phyloP scores from a whole-genome alignment of 2,797 vertebrate species.

The Orestias chungarensis region DNA sequence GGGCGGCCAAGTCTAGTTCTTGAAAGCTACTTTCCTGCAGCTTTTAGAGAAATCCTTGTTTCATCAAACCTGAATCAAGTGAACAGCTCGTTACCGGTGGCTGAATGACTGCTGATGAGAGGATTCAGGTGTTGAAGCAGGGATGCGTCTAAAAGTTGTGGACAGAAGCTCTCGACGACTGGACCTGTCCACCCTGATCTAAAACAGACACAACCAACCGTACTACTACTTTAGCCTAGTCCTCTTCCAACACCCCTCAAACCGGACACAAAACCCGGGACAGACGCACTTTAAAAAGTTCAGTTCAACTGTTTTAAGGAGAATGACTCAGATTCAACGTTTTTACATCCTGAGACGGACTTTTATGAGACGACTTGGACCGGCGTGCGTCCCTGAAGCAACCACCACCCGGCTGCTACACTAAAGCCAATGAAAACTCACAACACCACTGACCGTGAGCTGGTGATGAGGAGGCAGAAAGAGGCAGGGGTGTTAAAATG shows the following conservation, averaged over 20 bases:
- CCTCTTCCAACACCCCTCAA: constrained; percentile 10
- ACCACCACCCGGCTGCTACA: constrained; percentile 40
- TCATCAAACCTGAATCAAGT: neutral
- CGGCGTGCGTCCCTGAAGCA: neutral
- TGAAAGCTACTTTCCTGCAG: neutral
- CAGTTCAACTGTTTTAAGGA: neutral
- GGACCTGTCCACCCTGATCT: neutral
- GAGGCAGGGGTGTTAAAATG: constrained; percentile 18
- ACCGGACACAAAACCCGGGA: neutral
- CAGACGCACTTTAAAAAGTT: neutral
- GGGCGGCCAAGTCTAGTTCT: neutral
- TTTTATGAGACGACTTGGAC: constrained; percentile 18
- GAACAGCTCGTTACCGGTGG: neutral
- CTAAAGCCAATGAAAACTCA: constrained; percentile 56
- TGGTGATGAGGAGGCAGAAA: constrained; percentile 56
- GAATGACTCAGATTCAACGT: neutral
- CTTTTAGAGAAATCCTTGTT: neutral
- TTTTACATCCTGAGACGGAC: constrained; percentile 8
- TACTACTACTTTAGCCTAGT: neutral
- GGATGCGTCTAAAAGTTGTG: too few relatives aligned
- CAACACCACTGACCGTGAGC: constrained; percentile 51
- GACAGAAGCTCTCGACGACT: neutral
- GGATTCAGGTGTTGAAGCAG: too few relatives aligned
- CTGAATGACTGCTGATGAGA: neutral
- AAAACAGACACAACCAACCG: neutral